These are phyloP conservation scores for Chymomyza procnemis DNA, from an alignment of 2,888 invertebrate genomes.

Conservation along the genomic window DNA sequence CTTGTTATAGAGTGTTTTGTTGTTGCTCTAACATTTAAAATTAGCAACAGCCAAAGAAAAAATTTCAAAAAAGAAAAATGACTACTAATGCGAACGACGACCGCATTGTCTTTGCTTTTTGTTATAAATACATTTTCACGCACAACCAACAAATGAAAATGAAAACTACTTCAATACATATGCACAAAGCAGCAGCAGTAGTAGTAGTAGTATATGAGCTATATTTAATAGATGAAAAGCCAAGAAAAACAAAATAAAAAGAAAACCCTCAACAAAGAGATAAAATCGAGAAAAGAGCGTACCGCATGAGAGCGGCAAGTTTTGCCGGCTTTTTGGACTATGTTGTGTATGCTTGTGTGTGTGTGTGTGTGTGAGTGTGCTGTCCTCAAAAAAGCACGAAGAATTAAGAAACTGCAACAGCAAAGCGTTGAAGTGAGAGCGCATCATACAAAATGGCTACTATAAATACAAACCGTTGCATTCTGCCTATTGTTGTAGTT, in stretches of 20 bases:
- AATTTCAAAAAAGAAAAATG: slow-evolving; percentile 39
- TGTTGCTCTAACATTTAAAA: slow-evolving; percentile 58
- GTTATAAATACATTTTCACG: neutral
- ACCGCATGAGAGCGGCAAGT: slow-evolving; percentile 6
- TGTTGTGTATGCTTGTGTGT: slow-evolving; percentile 22
- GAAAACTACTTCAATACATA: neutral
- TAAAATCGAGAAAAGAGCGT: neutral
- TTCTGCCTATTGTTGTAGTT: slow-evolving; percentile 9
- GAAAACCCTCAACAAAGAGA: slow-evolving; percentile 25
- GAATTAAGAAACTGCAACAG: slow-evolving; percentile 25
- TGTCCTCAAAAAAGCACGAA: neutral
- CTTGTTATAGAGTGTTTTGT: slow-evolving; percentile 2
- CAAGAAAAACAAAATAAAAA: slow-evolving; percentile 14
- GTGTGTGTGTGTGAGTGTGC: neutral
- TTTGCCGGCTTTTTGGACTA: slow-evolving; percentile 45
- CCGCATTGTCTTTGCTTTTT: slow-evolving; percentile 45
- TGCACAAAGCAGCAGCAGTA: too few species aligned
- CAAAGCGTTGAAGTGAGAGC: neutral
- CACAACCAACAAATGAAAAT: neutral
- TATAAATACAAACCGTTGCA: slow-evolving; percentile 36
- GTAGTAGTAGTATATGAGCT: slow-evolving; percentile 37
- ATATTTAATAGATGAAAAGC: slow-evolving; percentile 53
- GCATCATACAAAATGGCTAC: slow-evolving; percentile 54
- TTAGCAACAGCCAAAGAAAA: slow-evolving; percentile 62
- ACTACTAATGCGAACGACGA: slow-evolving; percentile 27